Conservation (phyloP, 2,797 vertebrate species). For the Channa striata region DNA sequence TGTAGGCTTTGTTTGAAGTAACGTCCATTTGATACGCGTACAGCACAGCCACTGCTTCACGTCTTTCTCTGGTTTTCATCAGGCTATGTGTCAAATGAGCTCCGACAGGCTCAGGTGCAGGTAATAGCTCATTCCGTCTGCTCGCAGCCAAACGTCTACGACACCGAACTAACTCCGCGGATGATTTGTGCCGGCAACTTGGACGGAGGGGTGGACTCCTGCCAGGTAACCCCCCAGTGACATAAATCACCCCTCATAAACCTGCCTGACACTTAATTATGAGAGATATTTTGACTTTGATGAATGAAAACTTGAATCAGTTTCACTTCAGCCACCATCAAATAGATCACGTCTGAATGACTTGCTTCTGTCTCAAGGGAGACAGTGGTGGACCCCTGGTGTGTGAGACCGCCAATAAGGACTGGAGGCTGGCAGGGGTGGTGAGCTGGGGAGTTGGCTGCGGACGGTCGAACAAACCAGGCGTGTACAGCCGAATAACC, state of each 20-base stretch:
- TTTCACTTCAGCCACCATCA: not conserved
- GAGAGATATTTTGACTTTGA: not conserved
- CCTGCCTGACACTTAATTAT: not conserved
- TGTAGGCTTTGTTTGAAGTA: not conserved
- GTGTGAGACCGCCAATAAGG: conserved; percentile 72
- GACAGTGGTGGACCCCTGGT: conserved; percentile 86
- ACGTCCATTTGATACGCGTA: not conserved
- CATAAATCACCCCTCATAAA: conserved; percentile 17
- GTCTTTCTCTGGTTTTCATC: not conserved
- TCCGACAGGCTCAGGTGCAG: conserved; percentile 81
- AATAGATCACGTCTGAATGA: not conserved
- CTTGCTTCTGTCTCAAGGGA: conserved; percentile 66
- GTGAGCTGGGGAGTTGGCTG: conserved; percentile 87
- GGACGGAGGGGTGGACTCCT: conserved; percentile 84
- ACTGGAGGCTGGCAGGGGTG: conserved; percentile 83
- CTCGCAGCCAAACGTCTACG: conserved; percentile 70
- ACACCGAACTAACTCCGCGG: conserved; percentile 76
- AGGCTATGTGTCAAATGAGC: conserved; percentile 73
- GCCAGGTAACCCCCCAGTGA: conserved; percentile 79
- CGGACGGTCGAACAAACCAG: conserved; percentile 79
- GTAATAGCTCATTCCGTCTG: conserved; percentile 79
- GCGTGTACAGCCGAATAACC: conserved; percentile 83
- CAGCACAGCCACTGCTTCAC: not conserved
- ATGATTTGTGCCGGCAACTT: conserved; percentile 87
- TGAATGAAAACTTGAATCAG: not conserved